Base-by-base conservation (phyloP, 2,113 vertebrate species). In the Perca schrenkii region DNA sequence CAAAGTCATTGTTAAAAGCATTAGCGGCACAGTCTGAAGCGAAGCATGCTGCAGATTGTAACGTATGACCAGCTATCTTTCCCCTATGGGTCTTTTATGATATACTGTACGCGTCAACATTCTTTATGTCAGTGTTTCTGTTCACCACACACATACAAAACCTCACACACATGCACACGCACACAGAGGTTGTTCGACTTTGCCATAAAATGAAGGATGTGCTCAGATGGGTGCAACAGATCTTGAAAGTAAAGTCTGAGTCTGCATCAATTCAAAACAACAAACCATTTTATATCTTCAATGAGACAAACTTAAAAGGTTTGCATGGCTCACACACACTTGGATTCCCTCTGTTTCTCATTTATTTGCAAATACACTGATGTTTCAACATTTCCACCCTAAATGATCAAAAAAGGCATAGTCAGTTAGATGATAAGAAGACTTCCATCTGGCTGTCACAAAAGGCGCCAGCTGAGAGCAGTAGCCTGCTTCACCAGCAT, bases 311-410 rank as follows among this genome's bases (percentile, higher is more conserved):
- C 53, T 62, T 68, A 54, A 83, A 83, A 58, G 50, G 21, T 76
- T 40, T 6, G 12, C 8, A 52, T 50, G 49, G 11, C 40, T 71
- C 57, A 58, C 46, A 40, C 54, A 43, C 50, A 28, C 22, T 43
- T 53, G 52, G 61, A 63, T 68, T 76, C 62, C 80, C 16, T 79
- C 58, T 19, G 54, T 79, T 86, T 84, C 68, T 85, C 80, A 89
- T 93, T 83, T 89, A 82, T 91, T 88, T 91, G 85, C 67, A 91
- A 89, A 92, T 88, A 74, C 25, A 53, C 61, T 61, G 56, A 81
- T 73, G 28, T 72, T 75, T 87, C 79, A 72, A 66, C 79, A 53
- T 86, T 82, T 85, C 19, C 43, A 46, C 63, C 80, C 49, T 63
- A 84, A 89, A 80, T 78, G 54, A 86, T 74, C 25, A 83, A 74